A percentile compares a stretch with the other conserved stretches of the same genome.
Evolutionary conservation across 2,797 vertebrate genomes (phyloP).

Genomic region (Bovichtus diacanthus): DNA sequence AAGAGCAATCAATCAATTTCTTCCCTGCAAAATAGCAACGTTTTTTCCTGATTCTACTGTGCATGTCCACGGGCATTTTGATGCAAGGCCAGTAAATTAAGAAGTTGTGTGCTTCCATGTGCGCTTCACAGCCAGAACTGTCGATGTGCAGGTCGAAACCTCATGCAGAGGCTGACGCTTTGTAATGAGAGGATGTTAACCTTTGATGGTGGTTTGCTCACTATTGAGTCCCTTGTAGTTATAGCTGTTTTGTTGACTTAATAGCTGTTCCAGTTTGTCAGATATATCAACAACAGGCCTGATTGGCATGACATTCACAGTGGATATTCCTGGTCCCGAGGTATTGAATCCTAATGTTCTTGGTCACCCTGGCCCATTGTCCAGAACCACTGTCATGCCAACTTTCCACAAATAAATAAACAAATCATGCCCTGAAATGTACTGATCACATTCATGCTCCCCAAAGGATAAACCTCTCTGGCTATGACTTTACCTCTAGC

Average conservation of each 20-base stretch:
- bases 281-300: not conserved
- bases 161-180: not conserved
- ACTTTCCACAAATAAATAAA: not conserved
- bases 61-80: not conserved
- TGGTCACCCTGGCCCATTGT: not conserved
- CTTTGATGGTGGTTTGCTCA: not conserved
- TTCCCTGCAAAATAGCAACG: constrained; percentile 5
- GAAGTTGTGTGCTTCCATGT: not conserved
- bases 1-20: constrained; percentile 4
- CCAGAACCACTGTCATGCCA: not conserved
- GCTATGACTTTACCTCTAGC: not conserved
- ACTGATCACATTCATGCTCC: not conserved
- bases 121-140: not conserved
- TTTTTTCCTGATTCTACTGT: not conserved
- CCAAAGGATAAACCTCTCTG: not conserved
- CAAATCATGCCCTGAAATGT: not conserved
- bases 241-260: not conserved
- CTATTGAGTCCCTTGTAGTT: not conserved
- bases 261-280: not conserved
- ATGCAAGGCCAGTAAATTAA: not conserved
- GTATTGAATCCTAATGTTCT: not conserved
- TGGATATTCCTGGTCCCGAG: not conserved
- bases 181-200: not conserved
- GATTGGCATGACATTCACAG: not conserved
- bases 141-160: not conserved